Evolutionary conservation across 2,113 vertebrate species (phyloP).

Genomic region (Eubucco bourcierii): DNA sequence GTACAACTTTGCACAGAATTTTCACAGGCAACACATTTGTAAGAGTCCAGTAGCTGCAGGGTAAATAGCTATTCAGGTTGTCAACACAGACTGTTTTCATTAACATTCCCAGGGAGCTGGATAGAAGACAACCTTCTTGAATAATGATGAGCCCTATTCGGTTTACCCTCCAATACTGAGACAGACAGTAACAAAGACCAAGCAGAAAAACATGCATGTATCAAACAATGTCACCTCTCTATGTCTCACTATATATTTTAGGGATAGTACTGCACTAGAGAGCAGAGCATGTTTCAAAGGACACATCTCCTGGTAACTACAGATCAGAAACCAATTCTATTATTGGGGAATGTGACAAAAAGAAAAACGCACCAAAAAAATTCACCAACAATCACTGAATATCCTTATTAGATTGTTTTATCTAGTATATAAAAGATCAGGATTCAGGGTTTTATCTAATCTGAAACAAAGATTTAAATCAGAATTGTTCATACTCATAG

Average conservation of each 20-base stretch:
- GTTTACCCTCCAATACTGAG: not conserved
- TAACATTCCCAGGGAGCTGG: not conserved
- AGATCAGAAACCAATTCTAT: not conserved
- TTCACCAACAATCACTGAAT: not conserved
- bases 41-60: not conserved
- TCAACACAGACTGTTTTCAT: not conserved
- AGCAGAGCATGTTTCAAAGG: not conserved
- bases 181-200: not conserved
- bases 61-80: not conserved
- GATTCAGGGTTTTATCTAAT: not conserved
- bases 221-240: not conserved
- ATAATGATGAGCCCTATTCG: not conserved
- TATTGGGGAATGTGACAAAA: not conserved
- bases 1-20: not conserved
- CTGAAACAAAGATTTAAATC: not conserved
- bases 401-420: not conserved
- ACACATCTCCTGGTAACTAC: not conserved
- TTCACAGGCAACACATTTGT: not conserved
- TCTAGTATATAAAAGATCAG: accelerated
- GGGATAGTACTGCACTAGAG: not conserved
- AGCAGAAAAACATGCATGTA: not conserved
- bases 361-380: not conserved
- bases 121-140: not conserved
- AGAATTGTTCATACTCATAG: not conserved
- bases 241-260: not conserved